Base-by-base conservation (phyloP, 2,113 vertebrate species). In the Macaca nemestrina region DNA sequence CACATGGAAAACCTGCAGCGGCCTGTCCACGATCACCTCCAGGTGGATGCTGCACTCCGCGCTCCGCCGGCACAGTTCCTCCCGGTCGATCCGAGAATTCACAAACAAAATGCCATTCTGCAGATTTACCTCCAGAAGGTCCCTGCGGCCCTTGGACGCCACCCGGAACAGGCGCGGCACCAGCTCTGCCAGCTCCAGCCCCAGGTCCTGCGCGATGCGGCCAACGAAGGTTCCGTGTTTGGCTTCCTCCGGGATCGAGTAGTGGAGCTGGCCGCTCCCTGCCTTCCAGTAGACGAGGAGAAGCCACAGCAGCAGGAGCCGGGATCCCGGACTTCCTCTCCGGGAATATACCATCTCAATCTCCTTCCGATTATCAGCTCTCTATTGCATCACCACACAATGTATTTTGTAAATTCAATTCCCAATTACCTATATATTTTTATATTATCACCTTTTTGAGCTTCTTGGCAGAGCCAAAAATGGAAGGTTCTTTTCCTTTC, bases 1-100 rank as follows among this genome's bases (percentile, higher is more conserved):
- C 16, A 99, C 98, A 0, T 97, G 99, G 97, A 99, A 99, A 85
- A 99, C 98, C 4, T 99, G 88, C 99, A 99, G 30, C 99, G 99
- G 0, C 98, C 98, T 0, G 98, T 99, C 0, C 99, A 86, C 0
- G 99, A 98, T 97, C 5, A 99, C 99, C 40, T 99, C 97, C 61
- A 99, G 98, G 5, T 99, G 98, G 72, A 99, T 98, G 94, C 99
- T 99, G 96, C 98, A 99, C 1, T 98, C 97, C 30, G 59, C 94
- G 2, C 76, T 98, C 10, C 98, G 93, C 75, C 99, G 99, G 72
- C 98, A 99, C 93, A 99, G 99, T 20, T 98, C 76, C 0, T 92
- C 67, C 0, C 98, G 98, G 67, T 98, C 99, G 6, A 99, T 98
- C 43, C 95, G 98, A 50, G 99, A 97, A 95, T 99, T 95, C 76